A percentile compares a stretch with the other conserved stretches of the same genome.
These are phyloP conservation scores for Leucozona laternaria DNA, from an alignment of 2,888 invertebrate genomes.

Conservation along the genomic window DNA sequence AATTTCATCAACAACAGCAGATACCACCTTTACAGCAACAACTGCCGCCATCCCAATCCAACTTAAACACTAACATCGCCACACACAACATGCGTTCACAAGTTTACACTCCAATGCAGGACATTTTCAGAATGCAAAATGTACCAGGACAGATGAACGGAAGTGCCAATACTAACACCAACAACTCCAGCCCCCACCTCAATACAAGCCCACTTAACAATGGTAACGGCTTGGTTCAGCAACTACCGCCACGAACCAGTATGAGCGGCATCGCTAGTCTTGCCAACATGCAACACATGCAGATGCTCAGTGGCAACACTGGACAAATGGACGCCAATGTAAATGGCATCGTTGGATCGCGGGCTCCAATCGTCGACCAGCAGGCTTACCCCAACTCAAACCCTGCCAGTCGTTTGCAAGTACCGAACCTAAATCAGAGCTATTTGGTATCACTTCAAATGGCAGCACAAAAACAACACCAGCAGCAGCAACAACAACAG, in stretches of 20 bases:
- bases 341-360: conserved; percentile 63
- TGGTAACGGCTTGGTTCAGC: conserved; percentile 78
- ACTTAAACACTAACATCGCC: conserved; percentile 54
- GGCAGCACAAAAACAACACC: conserved; percentile 78
- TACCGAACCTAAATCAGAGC: conserved; percentile 77
- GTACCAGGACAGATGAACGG: conserved; percentile 77
- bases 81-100: conserved; percentile 78
- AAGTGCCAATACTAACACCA: conserved; percentile 79
- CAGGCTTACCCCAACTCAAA: conserved; percentile 73
- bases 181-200: conserved; percentile 83
- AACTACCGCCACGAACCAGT: conserved; percentile 79
- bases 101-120: conserved; percentile 80
- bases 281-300: conserved; percentile 81
- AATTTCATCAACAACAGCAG: conserved; percentile 78
- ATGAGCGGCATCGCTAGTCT: conserved; percentile 82
- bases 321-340: conserved; percentile 71
- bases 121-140: conserved; percentile 81
- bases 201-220: conserved; percentile 80
- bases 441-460: conserved; percentile 79
- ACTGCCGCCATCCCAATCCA: conserved; percentile 68
- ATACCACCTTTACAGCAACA: conserved; percentile 79
- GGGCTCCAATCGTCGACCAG: conserved; percentile 78
- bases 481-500: conserved; percentile 78
- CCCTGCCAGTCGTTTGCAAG: conserved; percentile 62
- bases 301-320: conserved; percentile 77